phyloP scores from a whole-genome alignment of 2,797 vertebrate species.

The Girardinus metallicus region DNA sequence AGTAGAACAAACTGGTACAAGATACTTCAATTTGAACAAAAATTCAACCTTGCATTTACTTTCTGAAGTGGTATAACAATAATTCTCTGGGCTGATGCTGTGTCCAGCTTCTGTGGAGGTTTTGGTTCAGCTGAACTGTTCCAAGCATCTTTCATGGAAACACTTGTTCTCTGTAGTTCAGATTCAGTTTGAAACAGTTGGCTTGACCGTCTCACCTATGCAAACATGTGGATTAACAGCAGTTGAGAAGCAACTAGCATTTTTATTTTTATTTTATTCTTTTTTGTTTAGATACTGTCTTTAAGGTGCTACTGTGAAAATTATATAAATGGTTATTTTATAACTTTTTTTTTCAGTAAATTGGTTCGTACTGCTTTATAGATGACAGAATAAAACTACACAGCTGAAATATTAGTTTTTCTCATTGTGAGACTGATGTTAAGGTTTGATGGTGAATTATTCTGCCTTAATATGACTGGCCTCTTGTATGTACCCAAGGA shows the following conservation, averaged over 20 bases:
- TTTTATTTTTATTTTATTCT: neutral
- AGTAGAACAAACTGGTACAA: neutral
- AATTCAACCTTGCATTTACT: neutral
- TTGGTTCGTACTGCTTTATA: constrained; percentile 40
- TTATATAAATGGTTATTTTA: constrained; percentile 33
- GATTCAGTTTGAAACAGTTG: neutral
- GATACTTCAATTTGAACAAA: neutral
- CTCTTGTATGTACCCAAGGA: neutral
- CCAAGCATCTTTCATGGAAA: neutral
- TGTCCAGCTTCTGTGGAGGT: neutral
- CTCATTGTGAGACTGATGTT: neutral
- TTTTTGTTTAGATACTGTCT: constrained; percentile 45
- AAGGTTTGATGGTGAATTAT: neutral
- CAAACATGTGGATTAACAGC: constrained; percentile 38
- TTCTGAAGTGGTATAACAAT: neutral
- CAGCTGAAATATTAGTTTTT: neutral
- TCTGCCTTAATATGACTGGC: neutral
- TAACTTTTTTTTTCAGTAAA: constrained; percentile 38
- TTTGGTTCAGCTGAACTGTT: neutral
- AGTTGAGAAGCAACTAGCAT: constrained; percentile 19
- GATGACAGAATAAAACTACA: constrained; percentile 51
- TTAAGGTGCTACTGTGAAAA: constrained; percentile 56
- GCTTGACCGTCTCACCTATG: constrained; percentile 48
- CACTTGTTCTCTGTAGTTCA: neutral
- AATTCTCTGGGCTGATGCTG: neutral